Evolutionary conservation across 2,797 vertebrate genomes (phyloP), one percentile per base, ranked within the genome.

Genomic region (Aplochiton taeniatus): DNA sequence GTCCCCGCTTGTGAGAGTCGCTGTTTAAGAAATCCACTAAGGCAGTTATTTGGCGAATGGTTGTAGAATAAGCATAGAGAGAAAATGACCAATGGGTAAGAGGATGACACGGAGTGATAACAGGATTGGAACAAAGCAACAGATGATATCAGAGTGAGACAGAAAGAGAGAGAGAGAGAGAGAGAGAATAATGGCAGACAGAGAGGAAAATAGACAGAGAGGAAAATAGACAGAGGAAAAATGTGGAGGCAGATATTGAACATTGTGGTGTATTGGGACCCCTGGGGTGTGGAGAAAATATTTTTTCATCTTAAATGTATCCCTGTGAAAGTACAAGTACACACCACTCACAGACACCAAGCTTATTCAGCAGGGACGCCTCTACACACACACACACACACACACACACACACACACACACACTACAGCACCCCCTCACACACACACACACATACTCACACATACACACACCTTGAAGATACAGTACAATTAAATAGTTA

Each of bases 401-500:
- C 58, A 50, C 20, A n/a, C 56, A 69, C 66, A 74, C 70, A 69
- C 72, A 74, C 68, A 55, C 59, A n/a, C n/a, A n/a, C n/a, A n/a
- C n/a, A n/a, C n/a, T n/a, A n/a, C n/a, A n/a, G n/a, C n/a, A n/a
- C n/a, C n/a, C n/a, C n/a, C n/a, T n/a, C n/a, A 70, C 31, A 18
- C 65, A 61, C 59, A 63, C 18, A 44, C 54, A 74, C 61, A 61
- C 44, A 55, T 56, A 73, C 62, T 75, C 70, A 70, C 66, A 68
- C 64, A 55, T 56, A 72, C 4, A 49, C 31, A 18, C 53, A 59
- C 59, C 59, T 66, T 66, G 75, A 63, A 86, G 47, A 80, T 55
- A 83, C 83, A 83, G 82, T 68, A 81, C 73, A 46, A 83, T 85
- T 85, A 87, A 85, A 88, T 74, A 48, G 11, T 51, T 81, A 87